Evolutionary conservation across 2,113 vertebrate species (phyloP).

Genomic region (Stigmatopora nigra): DNA sequence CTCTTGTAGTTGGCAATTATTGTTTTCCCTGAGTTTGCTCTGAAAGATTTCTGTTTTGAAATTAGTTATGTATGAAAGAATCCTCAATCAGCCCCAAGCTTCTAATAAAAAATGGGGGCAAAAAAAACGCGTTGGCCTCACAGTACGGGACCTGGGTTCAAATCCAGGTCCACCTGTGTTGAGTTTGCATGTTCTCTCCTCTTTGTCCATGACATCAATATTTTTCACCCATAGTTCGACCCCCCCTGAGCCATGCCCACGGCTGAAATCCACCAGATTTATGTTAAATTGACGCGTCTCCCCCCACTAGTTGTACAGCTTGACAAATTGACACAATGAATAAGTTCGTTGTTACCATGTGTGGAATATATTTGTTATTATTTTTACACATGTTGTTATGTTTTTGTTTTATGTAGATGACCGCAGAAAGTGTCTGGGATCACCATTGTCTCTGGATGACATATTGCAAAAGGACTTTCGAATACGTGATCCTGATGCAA

Average conservation of each 20-base stretch:
- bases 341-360: neutral
- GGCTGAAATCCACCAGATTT: neutral
- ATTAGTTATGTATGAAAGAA: too few relatives aligned
- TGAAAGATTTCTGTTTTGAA: too few relatives aligned
- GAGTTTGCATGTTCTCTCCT: too few relatives aligned
- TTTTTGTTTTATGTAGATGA: slow-evolving; percentile 69
- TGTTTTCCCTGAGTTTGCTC: too few relatives aligned
- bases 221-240: neutral
- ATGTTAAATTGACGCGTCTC: neutral
- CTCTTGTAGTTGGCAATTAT: too few relatives aligned
- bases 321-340: neutral
- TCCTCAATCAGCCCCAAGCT: too few relatives aligned
- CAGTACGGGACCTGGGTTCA: too few relatives aligned
- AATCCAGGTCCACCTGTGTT: too few relatives aligned
- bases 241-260: neutral
- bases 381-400: neutral
- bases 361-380: neutral
- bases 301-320: neutral
- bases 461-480: slow-evolving; percentile 80
- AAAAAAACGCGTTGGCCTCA: too few relatives aligned
- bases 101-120: too few relatives aligned
- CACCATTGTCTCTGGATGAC: slow-evolving; percentile 81
- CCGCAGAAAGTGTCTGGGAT: slow-evolving; percentile 70
- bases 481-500: slow-evolving; percentile 80
- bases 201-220: neutral